Evolutionary conservation across 2,888 invertebrate genomes (phyloP).

Genomic region (Hypomecis punctinalis): DNA sequence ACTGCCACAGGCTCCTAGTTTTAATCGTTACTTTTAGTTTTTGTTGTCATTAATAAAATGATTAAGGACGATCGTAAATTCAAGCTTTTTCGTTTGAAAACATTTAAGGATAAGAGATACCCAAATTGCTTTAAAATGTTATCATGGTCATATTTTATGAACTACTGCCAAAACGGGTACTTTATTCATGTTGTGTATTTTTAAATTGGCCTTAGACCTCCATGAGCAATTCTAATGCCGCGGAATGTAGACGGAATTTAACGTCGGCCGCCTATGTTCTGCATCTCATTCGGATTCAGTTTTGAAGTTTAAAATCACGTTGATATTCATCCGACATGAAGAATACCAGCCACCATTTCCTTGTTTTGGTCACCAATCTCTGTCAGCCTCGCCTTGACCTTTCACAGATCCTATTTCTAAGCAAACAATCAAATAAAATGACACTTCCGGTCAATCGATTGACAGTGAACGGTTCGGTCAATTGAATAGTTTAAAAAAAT

Average conservation of each 20-base stretch:
- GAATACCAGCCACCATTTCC: constrained; percentile 27
- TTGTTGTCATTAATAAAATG: no score
- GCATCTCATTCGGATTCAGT: constrained; percentile 7
- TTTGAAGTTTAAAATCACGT: background rate
- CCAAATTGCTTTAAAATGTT: no score
- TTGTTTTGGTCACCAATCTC: constrained; percentile 31
- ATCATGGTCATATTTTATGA: no score
- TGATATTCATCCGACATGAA: constrained; percentile 9
- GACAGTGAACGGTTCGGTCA: constrained; percentile 11
- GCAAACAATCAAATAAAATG: constrained; percentile 35
- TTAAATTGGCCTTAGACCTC: background rate
- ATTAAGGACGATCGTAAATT: no score
- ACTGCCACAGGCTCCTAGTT: no score
- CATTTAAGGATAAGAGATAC: no score
- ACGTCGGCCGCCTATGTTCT: background rate
- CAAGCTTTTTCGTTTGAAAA: no score
- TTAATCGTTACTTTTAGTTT: no score
- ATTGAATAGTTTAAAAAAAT: constrained; percentile 22
- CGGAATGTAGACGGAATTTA: background rate
- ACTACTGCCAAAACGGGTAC: no score
- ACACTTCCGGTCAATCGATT: constrained; percentile 30
- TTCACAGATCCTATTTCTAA: constrained; percentile 32
- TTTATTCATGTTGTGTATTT: background rate
- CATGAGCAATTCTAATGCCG: no score
- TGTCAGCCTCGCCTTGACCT: constrained; percentile 37